Conservation (phyloP, 2,888 invertebrate genomes). For the Acleris laterana region DNA sequence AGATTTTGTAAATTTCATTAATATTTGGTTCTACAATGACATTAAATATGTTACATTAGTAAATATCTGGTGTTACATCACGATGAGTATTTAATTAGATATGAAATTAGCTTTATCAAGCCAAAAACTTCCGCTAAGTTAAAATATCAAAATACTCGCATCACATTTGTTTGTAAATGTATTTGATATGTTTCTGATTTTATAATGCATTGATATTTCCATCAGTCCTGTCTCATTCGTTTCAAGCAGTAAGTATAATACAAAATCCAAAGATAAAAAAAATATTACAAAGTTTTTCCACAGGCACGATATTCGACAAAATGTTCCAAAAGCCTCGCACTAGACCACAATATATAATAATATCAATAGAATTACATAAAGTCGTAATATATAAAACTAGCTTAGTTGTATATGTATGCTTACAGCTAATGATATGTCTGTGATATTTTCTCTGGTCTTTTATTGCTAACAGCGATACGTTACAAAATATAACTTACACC, state of each 20-base stretch:
- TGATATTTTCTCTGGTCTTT: constrained; percentile 66
- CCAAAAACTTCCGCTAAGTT: neutral
- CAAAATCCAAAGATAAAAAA: neutral
- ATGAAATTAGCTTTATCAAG: too few species aligned
- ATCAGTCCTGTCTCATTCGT: neutral
- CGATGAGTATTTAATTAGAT: too few species aligned
- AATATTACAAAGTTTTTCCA: neutral
- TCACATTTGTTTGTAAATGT: neutral
- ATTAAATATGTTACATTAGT: too few species aligned
- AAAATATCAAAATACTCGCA: neutral
- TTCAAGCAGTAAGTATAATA: neutral
- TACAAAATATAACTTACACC: constrained; percentile 52
- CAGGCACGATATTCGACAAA: constrained; percentile 9
- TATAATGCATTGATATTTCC: neutral
- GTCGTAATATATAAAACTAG: constrained; percentile 52
- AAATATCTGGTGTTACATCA: too few species aligned
- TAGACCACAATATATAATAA: constrained; percentile 17
- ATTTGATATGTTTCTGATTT: constrained; percentile 2
- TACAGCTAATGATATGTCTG: constrained; percentile 80
- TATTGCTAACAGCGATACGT: constrained; percentile 64
- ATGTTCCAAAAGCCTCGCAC: constrained; percentile 17
- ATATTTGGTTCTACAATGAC: too few species aligned
- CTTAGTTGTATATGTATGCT: constrained; percentile 59
- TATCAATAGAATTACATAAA: constrained; percentile 39
- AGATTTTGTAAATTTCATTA: too few species aligned